Percentiles rank a stretch among this genome's conserved stretches.
phyloP scores from a whole-genome alignment of 2,888 invertebrate species.

The Galerucella pusilla region DNA sequence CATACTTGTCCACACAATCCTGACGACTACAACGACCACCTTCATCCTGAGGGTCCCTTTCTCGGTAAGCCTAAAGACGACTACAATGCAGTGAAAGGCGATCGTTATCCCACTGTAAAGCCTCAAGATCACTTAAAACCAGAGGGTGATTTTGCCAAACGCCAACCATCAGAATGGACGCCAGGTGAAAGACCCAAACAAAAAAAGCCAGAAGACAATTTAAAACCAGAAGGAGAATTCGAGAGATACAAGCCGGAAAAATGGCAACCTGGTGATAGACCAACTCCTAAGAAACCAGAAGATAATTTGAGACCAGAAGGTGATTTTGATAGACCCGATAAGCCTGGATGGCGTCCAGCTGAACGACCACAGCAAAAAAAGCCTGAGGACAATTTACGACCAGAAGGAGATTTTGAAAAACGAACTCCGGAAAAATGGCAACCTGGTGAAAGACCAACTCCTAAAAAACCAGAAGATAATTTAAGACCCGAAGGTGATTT shows the following conservation, averaged over 20 bases:
- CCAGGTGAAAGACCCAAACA: conserved; percentile 63
- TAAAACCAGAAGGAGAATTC: conserved; percentile 74
- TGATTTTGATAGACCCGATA: conserved; percentile 66
- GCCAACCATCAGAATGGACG: conserved; percentile 60
- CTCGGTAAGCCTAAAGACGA: conserved; percentile 67
- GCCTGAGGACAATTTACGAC: conserved; percentile 64
- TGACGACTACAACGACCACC: conserved; percentile 76
- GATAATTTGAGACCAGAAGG: conserved; percentile 69
- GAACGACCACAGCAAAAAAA: conserved; percentile 61
- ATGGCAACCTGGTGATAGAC: conserved; percentile 60
- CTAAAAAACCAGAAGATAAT: conserved; percentile 62
- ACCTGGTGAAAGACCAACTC: conserved; percentile 61
- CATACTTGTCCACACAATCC: conserved; percentile 82
- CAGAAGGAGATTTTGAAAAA: conserved; percentile 64
- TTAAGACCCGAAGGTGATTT: conserved; percentile 66
- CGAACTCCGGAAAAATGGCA: conserved; percentile 59
- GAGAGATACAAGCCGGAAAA: conserved; percentile 66
- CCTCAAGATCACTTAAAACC: conserved; percentile 67
- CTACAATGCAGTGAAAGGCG: conserved; percentile 64
- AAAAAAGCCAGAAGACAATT: conserved; percentile 72
- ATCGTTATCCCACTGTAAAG: conserved; percentile 65
- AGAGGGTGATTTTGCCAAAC: conserved; percentile 69
- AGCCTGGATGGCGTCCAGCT: conserved; percentile 62
- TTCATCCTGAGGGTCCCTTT: conserved; percentile 77
- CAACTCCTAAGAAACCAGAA: conserved; percentile 66